A percentile compares a stretch with the other conserved stretches of the same genome.
These are phyloP conservation scores for Dendrolimus punctatus DNA, from an alignment of 1,140 invertebrate species.

Conservation along the genomic window DNA sequence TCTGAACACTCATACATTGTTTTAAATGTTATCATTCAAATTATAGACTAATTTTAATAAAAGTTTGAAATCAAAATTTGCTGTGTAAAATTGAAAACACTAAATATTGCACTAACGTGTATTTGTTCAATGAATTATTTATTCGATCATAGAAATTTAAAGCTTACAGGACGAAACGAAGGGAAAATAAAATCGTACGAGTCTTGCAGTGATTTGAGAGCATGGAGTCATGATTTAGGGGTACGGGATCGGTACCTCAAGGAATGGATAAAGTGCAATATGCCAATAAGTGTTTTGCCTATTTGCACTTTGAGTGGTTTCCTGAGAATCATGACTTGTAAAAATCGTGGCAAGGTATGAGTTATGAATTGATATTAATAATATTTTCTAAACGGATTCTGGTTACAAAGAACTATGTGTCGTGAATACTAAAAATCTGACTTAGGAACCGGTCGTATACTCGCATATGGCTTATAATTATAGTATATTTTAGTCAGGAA, in stretches of 20 bases:
- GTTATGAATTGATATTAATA: not conserved
- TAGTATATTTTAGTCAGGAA: too few species aligned
- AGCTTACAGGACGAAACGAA: conserved; percentile 41
- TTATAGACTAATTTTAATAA: too few species aligned
- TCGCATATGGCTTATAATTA: too few species aligned
- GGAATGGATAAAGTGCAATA: conserved; percentile 57
- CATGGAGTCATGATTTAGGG: conserved; percentile 56
- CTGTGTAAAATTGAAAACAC: too few species aligned
- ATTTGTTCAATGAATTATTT: conserved; percentile 36
- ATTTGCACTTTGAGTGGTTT: conserved; percentile 26
- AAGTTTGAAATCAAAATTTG: too few species aligned
- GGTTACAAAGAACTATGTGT: too few species aligned
- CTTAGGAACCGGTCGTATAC: too few species aligned
- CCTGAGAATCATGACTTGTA: conserved; percentile 42
- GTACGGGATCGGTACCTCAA: conserved; percentile 38
- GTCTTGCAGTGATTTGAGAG: conserved; percentile 48
- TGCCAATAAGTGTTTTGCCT: conserved; percentile 48
- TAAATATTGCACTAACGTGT: not conserved
- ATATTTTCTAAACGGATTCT: too few species aligned
- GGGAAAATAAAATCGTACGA: conserved; percentile 56
- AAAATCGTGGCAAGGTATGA: conserved; percentile 32
- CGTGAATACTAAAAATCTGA: too few species aligned
- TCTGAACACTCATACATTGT: too few species aligned
- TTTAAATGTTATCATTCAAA: too few species aligned
- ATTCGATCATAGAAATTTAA: conserved; percentile 13